These are phyloP conservation scores for Shinisaurus crocodilurus DNA, from an alignment of 2,113 vertebrate species.

Conservation along the genomic window DNA sequence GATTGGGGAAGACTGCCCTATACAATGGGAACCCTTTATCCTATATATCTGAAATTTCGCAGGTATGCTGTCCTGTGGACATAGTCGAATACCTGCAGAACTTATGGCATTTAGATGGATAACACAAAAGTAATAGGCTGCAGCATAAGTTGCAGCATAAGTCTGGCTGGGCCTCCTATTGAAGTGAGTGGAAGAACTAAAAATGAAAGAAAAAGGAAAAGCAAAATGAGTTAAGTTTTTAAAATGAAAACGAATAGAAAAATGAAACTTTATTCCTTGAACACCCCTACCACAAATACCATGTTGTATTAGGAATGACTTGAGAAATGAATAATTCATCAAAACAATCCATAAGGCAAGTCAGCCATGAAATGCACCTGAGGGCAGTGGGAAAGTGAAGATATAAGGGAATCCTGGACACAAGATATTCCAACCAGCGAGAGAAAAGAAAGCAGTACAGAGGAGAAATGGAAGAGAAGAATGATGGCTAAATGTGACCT, in stretches of 20 bases:
- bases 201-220: not conserved
- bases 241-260: not conserved
- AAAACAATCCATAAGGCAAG: not conserved
- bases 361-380: not conserved
- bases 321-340: not conserved
- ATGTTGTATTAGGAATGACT: not conserved
- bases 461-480: not conserved
- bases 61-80: not conserved
- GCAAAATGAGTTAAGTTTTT: not conserved
- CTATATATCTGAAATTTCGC: not conserved
- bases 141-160: not conserved
- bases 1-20: not conserved
- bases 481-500: no score
- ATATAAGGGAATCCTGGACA: not conserved
- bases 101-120: not conserved
- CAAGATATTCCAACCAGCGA: not conserved
- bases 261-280: no score
- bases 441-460: not conserved
- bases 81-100: not conserved
- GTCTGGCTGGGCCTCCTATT: not conserved
- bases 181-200: not conserved
- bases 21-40: not conserved
- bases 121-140: not conserved
- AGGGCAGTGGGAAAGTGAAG: not conserved
- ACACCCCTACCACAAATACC: not conserved